Evolutionary conservation across 2,113 vertebrate genomes (phyloP).

Genomic region (Oostethus manadensis): DNA sequence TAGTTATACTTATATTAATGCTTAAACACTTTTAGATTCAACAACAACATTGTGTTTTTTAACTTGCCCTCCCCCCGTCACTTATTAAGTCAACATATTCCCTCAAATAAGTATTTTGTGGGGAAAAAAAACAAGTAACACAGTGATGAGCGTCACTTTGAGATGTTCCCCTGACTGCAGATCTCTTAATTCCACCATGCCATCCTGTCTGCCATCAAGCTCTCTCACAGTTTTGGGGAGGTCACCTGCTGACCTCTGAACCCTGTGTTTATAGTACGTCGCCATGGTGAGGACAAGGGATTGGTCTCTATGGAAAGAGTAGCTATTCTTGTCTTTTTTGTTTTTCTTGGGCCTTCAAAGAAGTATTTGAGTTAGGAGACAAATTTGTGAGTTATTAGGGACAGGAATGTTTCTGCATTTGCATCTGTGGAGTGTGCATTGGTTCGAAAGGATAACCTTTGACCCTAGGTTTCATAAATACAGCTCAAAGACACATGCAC

Average conservation of each 20-base stretch:
- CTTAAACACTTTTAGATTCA: too few species aligned
- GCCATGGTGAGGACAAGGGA: conserved; percentile 46
- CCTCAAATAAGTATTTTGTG: conserved; percentile 27
- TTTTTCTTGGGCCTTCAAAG: conserved; percentile 42
- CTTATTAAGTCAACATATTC: conserved; percentile 3
- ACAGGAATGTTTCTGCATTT: conserved; percentile 42
- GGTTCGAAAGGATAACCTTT: conserved; percentile 38
- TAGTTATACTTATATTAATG: too few species aligned
- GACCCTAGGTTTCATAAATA: conserved; percentile 52
- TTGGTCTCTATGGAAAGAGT: conserved; percentile 69
- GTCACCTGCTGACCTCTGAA: conserved; percentile 52
- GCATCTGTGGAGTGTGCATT: conserved; percentile 20
- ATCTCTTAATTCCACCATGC: conserved; percentile 12
- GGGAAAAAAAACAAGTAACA: conserved; percentile 31
- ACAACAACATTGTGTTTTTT: background rate
- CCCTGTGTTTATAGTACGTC: conserved; percentile 42
- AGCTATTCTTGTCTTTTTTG: conserved; percentile 46
- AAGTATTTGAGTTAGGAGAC: conserved; percentile 25
- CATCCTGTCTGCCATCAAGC: conserved; percentile 31
- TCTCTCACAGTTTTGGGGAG: conserved; percentile 20
- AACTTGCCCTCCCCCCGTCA: background rate
- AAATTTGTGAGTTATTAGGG: conserved; percentile 34
- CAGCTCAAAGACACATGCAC: conserved; percentile 7
- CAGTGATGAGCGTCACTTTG: conserved; percentile 21
- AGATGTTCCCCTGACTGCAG: background rate